Evolutionary conservation across 2,888 invertebrate species (phyloP).

Genomic region (Himalopsyche anomala): DNA sequence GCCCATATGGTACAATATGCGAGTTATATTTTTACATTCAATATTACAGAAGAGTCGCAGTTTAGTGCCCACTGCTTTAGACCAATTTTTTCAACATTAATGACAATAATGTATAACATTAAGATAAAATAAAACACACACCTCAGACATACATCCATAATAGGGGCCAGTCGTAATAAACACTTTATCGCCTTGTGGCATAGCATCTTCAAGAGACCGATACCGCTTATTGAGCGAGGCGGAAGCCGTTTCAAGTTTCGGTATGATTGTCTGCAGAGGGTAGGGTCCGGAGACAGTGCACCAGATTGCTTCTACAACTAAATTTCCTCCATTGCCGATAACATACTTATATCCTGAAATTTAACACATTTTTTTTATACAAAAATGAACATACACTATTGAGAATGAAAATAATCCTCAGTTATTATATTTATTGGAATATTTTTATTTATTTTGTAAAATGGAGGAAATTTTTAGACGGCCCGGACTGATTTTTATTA

Average conservation of each 20-base stretch:
- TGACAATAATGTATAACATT: too few species aligned
- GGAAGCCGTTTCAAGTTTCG: constrained; percentile 67
- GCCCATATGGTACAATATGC: too few species aligned
- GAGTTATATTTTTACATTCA: too few species aligned
- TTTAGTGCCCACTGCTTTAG: too few species aligned
- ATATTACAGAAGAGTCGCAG: too few species aligned
- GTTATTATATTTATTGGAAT: neutral
- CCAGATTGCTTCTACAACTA: constrained; percentile 86
- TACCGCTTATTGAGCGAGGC: constrained; percentile 66
- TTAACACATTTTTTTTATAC: neutral
- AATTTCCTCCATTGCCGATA: constrained; percentile 73
- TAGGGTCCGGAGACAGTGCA: constrained; percentile 78
- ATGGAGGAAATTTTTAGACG: too few species aligned
- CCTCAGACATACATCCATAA: constrained; percentile 88
- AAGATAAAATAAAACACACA: constrained; percentile 70
- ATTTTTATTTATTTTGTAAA: too few species aligned
- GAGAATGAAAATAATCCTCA: neutral
- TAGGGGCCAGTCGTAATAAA: constrained; percentile 87
- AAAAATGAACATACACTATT: too few species aligned
- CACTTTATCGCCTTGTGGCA: constrained; percentile 81
- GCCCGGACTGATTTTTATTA: too few species aligned
- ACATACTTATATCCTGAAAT: constrained; percentile 54
- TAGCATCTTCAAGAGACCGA: constrained; percentile 76
- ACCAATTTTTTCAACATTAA: too few species aligned
- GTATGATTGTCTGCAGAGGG: constrained; percentile 82